Percentiles rank a stretch among this genome's conserved stretches.
Evolutionary conservation across 2,888 invertebrate genomes (phyloP).

Genomic region (Trichogramma dendrolimi): DNA sequence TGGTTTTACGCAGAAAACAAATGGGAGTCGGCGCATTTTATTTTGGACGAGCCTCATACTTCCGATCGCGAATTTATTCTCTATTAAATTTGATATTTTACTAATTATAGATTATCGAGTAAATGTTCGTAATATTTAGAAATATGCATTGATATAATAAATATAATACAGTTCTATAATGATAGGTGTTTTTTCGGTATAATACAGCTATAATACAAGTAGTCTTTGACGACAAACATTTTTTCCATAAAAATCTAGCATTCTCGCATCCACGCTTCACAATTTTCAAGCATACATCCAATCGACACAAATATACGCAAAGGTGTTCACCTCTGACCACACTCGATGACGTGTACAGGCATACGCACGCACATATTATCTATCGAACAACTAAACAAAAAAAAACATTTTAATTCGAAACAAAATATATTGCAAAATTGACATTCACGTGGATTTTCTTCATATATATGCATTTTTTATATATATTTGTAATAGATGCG

Average conservation of each 20-base stretch:
- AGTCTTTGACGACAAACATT: constrained; percentile 31
- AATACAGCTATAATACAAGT: constrained; percentile 51
- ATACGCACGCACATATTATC: constrained; percentile 29
- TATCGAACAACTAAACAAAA: constrained; percentile 25
- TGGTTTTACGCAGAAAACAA: constrained; percentile 30
- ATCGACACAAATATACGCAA: constrained; percentile 1
- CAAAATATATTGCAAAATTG: constrained; percentile 36
- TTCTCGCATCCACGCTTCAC: constrained; percentile 19
- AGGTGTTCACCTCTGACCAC: neutral
- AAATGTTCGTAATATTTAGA: constrained; percentile 46
- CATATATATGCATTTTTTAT: too few species aligned
- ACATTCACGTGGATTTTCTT: constrained; percentile 32
- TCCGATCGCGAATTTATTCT: constrained; percentile 44
- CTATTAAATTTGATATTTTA: constrained; percentile 50
- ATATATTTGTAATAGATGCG: neutral
- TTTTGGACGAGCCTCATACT: constrained; percentile 32
- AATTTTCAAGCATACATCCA: constrained; percentile 29
- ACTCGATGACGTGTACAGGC: constrained; percentile 6
- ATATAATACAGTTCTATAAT: constrained; percentile 51
- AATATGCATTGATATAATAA: constrained; percentile 42
- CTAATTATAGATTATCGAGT: constrained; percentile 51
- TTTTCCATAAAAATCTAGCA: constrained; percentile 21
- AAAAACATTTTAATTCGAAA: constrained; percentile 22
- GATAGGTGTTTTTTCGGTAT: constrained; percentile 46
- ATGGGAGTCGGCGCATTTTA: constrained; percentile 22